Evolutionary conservation across 2,888 invertebrate genomes (phyloP).

Genomic region (Microctonus hyperodae): DNA sequence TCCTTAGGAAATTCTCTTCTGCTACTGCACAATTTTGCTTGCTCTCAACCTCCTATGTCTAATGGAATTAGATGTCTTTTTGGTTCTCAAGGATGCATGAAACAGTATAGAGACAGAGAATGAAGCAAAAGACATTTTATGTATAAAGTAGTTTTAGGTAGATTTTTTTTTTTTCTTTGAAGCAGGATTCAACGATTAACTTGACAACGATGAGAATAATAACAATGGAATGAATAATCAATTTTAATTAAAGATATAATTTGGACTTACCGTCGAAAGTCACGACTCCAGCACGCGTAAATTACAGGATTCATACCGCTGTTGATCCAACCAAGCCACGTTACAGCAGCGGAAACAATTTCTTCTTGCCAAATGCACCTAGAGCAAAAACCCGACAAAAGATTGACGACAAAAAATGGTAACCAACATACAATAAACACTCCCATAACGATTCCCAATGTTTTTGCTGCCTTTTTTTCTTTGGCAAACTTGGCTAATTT

Average conservation of each 20-base stretch:
- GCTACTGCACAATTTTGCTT: neutral
- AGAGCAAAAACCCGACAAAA: conserved; percentile 88
- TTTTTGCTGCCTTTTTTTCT: conserved; percentile 97
- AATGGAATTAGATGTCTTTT: conserved; percentile 13
- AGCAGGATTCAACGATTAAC: neutral
- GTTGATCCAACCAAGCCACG: conserved; percentile 96
- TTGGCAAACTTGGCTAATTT: conserved; percentile 95
- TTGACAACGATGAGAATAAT: neutral
- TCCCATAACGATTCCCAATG: conserved; percentile 95
- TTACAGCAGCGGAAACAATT: conserved; percentile 86
- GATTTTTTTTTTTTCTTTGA: neutral
- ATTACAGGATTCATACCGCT: conserved; percentile 97
- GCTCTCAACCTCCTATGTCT: neutral
- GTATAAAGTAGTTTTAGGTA: neutral
- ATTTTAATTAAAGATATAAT: neutral
- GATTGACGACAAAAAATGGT: conserved; percentile 95
- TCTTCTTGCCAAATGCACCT: conserved; percentile 89
- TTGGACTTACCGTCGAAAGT: conserved; percentile 83
- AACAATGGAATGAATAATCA: neutral
- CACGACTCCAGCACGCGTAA: conserved; percentile 98
- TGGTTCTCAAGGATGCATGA: conserved; percentile 2
- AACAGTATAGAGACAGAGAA: neutral
- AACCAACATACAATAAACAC: conserved; percentile 97
- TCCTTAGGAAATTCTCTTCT: conserved; percentile 4
- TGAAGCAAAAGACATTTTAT: neutral